These are phyloP conservation scores for Megaceryle alcyon DNA, from an alignment of 2,797 vertebrate genomes.

Conservation along the genomic window DNA sequence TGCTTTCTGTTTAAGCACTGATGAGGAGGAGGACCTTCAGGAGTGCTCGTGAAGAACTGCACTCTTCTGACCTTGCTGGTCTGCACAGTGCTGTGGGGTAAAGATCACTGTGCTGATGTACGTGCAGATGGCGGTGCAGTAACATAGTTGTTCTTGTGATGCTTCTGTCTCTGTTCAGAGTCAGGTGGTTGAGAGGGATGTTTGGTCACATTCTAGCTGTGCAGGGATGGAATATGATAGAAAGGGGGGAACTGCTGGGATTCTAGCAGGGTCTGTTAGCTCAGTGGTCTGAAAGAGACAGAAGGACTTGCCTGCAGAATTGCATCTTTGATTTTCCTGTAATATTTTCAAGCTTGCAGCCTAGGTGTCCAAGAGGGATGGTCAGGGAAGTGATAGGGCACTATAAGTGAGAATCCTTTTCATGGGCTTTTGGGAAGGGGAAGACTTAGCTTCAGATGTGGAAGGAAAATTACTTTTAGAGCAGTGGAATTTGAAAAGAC, in stretches of 20 bases:
- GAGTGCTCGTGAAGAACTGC: background rate
- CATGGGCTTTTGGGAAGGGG: background rate
- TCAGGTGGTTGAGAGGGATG: background rate
- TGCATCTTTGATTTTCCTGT: background rate
- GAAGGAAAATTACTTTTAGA: background rate
- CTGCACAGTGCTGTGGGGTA: fast-evolving
- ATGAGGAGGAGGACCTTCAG: background rate
- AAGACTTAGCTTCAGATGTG: background rate
- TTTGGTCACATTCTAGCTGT: background rate
- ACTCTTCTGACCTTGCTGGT: fast-evolving
- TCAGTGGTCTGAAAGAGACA: background rate
- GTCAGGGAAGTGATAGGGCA: background rate
- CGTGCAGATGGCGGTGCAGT: background rate
- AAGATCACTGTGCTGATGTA: background rate
- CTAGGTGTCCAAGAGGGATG: background rate
- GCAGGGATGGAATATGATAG: background rate
- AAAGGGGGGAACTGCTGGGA: background rate
- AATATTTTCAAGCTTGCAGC: background rate
- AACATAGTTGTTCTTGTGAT: background rate
- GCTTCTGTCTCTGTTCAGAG: background rate
- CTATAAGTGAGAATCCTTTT: background rate
- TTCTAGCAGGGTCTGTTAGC: background rate
- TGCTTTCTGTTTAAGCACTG: background rate
- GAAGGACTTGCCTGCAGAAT: background rate
- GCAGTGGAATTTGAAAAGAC: background rate